Evolutionary conservation across 2,888 invertebrate species (phyloP), one percentile per base, ranked within the genome.

Genomic region (Plebejus melissa): DNA sequence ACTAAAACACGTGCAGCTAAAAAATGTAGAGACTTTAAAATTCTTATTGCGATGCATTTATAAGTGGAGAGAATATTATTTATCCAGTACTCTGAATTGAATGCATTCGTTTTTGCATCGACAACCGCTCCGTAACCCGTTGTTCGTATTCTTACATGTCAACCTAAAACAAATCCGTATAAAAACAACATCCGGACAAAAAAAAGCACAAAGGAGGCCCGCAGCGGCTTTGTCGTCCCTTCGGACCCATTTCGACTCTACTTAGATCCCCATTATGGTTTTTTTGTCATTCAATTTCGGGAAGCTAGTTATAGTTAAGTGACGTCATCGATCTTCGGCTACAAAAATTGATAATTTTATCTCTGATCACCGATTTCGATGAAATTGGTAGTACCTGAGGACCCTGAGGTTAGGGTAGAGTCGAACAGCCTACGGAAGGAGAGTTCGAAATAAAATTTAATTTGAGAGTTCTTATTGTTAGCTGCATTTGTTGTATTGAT

Each of bases 221-320:
- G 72, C 28, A 11, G 72, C 50, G 72, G 50, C 50, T 16, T 72
- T 72, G 50, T 72, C 2, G 46, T 46, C 41, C 46, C 71, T 22
- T 22, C 41, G 41, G 71, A 5, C 71, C 71, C 71, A 71, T 71
- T 71, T 13, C 46, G 71, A 46, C 71, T 46, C 71, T 46, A 71
- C 46, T 71, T 71, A 71, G 71, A 46, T 41, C 41, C 7, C 50
- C 54, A 72, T 72, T 72, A 72, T 72, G 4, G 5, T 9, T 71
- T 71, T 72, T 72, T 50, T 50, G 72, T 54, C 72, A 70, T 70
- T 70, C 38, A 50, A 32, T 72, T 72, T 72, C 72, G 72, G 72
- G 50, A 50, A 54, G 70, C 16, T 46, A 41, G 65, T 65, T 65
- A 65, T 46, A 41, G 65, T 65, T 65, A 65, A 65, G 32, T 72